Percentiles rank a stretch among this genome's conserved stretches.
These are phyloP conservation scores for Semibalanus balanoides DNA, from an alignment of 1,140 invertebrate species.

Conservation along the genomic window DNA sequence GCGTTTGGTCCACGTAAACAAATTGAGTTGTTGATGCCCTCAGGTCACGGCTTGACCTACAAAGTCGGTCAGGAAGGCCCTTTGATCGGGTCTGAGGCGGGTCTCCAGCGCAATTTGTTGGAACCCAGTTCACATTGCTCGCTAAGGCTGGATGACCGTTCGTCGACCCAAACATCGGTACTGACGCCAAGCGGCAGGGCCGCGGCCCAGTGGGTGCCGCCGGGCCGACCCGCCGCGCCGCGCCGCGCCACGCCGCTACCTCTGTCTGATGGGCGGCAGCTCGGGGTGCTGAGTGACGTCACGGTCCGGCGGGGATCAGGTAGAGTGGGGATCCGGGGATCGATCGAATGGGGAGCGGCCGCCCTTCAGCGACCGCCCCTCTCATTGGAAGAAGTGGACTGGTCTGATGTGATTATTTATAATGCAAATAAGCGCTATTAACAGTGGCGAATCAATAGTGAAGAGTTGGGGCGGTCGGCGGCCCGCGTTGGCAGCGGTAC, in stretches of 20 bases:
- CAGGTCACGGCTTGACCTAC: too few relatives aligned
- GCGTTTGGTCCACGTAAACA: too few relatives aligned
- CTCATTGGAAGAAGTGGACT: not conserved
- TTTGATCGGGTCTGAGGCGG: too few relatives aligned
- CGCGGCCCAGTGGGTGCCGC: too few relatives aligned
- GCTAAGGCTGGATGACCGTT: too few relatives aligned
- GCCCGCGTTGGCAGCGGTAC: not conserved
- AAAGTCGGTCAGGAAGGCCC: too few relatives aligned
- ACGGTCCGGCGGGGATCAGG: not conserved
- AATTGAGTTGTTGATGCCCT: too few relatives aligned
- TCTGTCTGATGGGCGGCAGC: not conserved
- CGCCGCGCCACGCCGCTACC: not conserved
- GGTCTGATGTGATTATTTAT: conserved; percentile 1
- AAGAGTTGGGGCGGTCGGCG: not conserved
- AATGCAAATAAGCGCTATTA: conserved; percentile 2
- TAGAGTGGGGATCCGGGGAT: not conserved
- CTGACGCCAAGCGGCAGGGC: not conserved
- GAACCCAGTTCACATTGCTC: too few relatives aligned
- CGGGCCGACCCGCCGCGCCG: too few relatives aligned
- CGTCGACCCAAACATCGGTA: not conserved
- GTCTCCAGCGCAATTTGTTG: too few relatives aligned
- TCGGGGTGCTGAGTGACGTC: not conserved
- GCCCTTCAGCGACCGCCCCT: not conserved
- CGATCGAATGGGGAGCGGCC: not conserved
- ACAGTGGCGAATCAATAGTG: not conserved